Conservation (phyloP, 2,113 vertebrate species). For the Burhinus bistriatus region DNA sequence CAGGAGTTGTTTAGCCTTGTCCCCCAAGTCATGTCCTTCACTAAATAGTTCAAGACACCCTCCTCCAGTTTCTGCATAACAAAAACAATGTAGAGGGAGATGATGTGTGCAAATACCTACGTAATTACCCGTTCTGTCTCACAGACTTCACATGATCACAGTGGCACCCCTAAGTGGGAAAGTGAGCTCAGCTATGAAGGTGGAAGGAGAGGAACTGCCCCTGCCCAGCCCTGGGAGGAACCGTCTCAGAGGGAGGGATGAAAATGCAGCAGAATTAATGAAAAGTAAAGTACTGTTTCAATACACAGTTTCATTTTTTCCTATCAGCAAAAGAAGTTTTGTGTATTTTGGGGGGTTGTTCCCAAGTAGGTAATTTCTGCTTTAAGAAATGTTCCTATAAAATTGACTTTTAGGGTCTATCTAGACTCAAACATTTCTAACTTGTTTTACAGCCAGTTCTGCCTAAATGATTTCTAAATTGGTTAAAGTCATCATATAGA, state of each 20-base stretch:
- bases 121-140: background rate
- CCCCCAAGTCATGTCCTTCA: background rate
- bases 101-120: background rate
- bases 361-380: background rate
- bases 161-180: background rate
- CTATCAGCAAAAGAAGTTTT: background rate
- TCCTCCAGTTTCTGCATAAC: background rate
- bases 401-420: background rate
- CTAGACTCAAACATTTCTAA: background rate
- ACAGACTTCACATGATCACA: background rate
- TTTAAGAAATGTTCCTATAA: background rate
- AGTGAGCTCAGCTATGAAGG: background rate
- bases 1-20: background rate
- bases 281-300: background rate
- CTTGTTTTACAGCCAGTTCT: constrained; percentile 5
- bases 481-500: background rate
- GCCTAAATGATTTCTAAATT: background rate
- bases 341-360: background rate
- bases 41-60: background rate
- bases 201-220: background rate
- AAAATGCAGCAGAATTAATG: background rate
- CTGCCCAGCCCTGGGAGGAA: background rate
- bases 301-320: background rate
- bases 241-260: background rate
- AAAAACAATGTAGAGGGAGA: background rate